Conservation (phyloP, 30 jellyfish, hydroid and myxozoan species). For the Sanderia malayensis region DNA sequence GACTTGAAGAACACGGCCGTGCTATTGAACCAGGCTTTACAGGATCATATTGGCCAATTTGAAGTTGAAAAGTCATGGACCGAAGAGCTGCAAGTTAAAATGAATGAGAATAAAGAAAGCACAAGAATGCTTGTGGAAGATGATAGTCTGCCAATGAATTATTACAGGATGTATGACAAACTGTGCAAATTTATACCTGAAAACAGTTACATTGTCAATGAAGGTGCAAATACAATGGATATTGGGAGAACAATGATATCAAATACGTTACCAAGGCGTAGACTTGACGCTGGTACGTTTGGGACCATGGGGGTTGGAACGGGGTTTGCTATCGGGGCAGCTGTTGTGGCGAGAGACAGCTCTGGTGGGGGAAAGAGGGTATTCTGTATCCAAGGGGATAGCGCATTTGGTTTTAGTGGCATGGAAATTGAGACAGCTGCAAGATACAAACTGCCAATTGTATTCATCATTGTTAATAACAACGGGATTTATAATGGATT, state of each 20-base stretch:
- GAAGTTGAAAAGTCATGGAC: slow-evolving; percentile 30
- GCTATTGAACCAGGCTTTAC: slow-evolving; percentile 39
- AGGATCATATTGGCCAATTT: not conserved
- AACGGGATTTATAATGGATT: slow-evolving; percentile 88
- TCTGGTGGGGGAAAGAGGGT: slow-evolving; percentile 58
- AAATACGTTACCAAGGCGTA: slow-evolving; percentile 65
- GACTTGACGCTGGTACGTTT: slow-evolving; percentile 89
- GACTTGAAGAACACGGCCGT: slow-evolving; percentile 42
- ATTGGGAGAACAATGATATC: slow-evolving; percentile 79
- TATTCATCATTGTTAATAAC: slow-evolving; percentile 76
- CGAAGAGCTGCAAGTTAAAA: slow-evolving; percentile 45
- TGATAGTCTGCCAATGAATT: slow-evolving; percentile 65
- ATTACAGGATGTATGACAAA: slow-evolving; percentile 71
- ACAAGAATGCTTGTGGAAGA: slow-evolving; percentile 21
- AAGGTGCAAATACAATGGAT: slow-evolving; percentile 92
- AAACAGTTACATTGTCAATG: slow-evolving; percentile 69
- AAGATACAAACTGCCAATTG: slow-evolving; percentile 73
- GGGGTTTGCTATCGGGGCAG: slow-evolving; percentile 90
- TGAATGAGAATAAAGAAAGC: slow-evolving; percentile 33
- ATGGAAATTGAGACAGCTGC: slow-evolving; percentile 93
- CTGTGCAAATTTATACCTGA: slow-evolving; percentile 62
- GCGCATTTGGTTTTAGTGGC: slow-evolving; percentile 95
- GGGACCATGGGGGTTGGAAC: slow-evolving; percentile 98
- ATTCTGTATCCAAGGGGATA: slow-evolving; percentile 90
- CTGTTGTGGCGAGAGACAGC: slow-evolving; percentile 54